Base-by-base conservation (phyloP, 2,888 invertebrate species). In the Cryptus viduatorius region DNA sequence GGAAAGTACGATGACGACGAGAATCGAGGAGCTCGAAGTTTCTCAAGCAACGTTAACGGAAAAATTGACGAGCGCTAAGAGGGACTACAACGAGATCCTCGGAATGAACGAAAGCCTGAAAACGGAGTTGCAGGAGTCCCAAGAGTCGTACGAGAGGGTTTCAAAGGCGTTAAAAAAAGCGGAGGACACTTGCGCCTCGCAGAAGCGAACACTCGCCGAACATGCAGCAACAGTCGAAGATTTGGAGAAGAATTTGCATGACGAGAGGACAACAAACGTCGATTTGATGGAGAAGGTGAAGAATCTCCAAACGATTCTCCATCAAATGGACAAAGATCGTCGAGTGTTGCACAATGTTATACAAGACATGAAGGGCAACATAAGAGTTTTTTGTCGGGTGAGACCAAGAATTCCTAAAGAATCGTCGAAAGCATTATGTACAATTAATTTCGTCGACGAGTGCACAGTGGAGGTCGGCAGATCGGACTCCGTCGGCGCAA, bases 301-400 rank as follows among this genome's bases (percentile, higher is more conserved):
- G 86, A 95, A 94, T 83, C 92, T 95, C 68, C 94, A 94, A 79
- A 89, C 92, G 16, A 94, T 95, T 93, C 94, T 95, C 76, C 95
- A 95, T 93, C 87, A 93, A 94, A 88, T 93, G 89, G 93, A 94
- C 65, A 91, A 89, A 91, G 96, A 96, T 85, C 95, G 96, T 72
- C 95, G 96, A 88, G 94, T 94, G 64, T 92, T 97, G 61, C 96
- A 97, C 88, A 97, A 97, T 89, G 95, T 95, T 0, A 95, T 97
- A 46, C 97, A 97, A 94, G 97, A 97, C 92, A 93, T 97, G 56
- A 97, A 96, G 91, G 97, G 97, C 1, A 97, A 97, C 89, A 97
- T 97, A 77, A 93, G 97, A 75, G 97, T 97, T 0, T 97, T 97
- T 89, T 97, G 97, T 90, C 94, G 97, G 85, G 95, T 97, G 8